Conservation (phyloP, 2,113 vertebrate species). For the Nerophis lumbriciformis region DNA sequence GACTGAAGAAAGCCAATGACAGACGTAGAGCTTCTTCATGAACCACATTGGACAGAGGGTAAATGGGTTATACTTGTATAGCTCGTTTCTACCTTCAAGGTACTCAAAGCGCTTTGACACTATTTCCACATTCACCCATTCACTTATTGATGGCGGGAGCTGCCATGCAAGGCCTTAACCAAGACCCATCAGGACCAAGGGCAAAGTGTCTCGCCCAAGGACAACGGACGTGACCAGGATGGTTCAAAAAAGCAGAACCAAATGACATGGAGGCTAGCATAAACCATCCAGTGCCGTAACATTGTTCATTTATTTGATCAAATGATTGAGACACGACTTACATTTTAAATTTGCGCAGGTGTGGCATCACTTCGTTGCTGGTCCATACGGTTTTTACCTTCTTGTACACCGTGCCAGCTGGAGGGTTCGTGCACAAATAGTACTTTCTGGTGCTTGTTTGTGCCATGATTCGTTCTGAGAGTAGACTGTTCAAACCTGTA, state of each 20-base stretch:
- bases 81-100: no score
- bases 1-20: not conserved
- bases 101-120: no score
- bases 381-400: slow-evolving; percentile 1
- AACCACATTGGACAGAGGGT: not conserved
- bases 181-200: no score
- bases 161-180: no score
- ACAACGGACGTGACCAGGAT: no score
- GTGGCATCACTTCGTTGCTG: not conserved
- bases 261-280: not conserved
- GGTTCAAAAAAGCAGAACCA: not conserved
- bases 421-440: not conserved
- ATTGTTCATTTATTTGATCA: not conserved
- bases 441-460: slow-evolving; percentile 14
- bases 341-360: slow-evolving; percentile 7
- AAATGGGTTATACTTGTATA: no score
- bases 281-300: not conserved
- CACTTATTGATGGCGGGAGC: no score
- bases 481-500: slow-evolving; percentile 15
- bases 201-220: no score
- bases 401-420: not conserved
- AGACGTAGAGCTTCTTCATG: not conserved
- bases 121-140: no score
- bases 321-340: slow-evolving; percentile 20
- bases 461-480: slow-evolving; percentile 8